Evolutionary conservation across 2,888 invertebrate species (phyloP), one percentile per base, ranked within the genome.

Genomic region (Lepidocyrtinus sp.): DNA sequence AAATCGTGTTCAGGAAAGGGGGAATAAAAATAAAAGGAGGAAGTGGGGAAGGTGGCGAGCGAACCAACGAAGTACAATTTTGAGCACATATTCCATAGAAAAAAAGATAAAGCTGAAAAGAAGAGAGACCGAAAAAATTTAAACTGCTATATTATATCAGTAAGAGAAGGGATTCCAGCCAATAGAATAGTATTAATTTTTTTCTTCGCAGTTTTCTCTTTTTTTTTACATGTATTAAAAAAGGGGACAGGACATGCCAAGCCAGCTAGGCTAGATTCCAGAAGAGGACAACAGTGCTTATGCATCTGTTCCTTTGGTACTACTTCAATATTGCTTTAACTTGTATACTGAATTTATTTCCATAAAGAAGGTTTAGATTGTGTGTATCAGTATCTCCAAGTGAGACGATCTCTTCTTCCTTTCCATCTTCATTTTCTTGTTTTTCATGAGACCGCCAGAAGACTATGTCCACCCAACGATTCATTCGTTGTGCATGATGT

Each of bases 381-480:
- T 59, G 59, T 72, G 72, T 72, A 72, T 72, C 64, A 72, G 25
- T 64, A 50, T 72, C 72, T 63, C 72, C 46, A 63, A 70, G 70
- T 26, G 70, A 72, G 63, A 61, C 71, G 36, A 61, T 71, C 61
- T 21, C 62, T 61, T 67, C 36, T 45, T 61, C 27, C 55, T 25
- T 69, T 24, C 68, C 45, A 2, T 69, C 55, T 69, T 26, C 36
- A n/a, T n/a, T n/a, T 36, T 12, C 36, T 36, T 36, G 12, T 36
- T 36, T 59, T 59, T 59, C n/a, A 9, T 21, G 3, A 59, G 21
- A 59, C 59, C 59, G 59, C 59, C 59, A 59, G 21, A 50, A 50
- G 59, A 59, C 59, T 59, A 21, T 5, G 22, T 59, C 22, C 50
- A 50, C 17, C 17, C n/a, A n/a, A n/a, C n/a, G n/a, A n/a, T n/a